phyloP scores from a whole-genome alignment of 2,888 invertebrate species.

The Cheilosia pagana region DNA sequence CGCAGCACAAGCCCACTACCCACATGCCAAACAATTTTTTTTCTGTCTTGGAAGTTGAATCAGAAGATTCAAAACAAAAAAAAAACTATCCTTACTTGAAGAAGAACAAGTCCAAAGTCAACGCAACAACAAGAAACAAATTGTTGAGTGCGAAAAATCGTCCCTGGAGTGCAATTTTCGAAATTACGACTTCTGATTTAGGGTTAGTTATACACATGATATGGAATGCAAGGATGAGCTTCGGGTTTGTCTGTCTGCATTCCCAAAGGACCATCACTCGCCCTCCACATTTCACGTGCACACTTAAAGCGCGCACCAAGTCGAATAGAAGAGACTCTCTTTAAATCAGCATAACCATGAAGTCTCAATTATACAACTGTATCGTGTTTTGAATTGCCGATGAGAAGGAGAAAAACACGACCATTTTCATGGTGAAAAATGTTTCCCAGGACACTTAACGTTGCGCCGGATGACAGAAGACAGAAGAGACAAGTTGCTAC shows the following conservation, averaged over 20 bases:
- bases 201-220: slow-evolving; percentile 70
- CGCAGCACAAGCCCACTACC: not conserved
- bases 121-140: slow-evolving; percentile 75
- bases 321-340: slow-evolving; percentile 18
- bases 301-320: slow-evolving; percentile 67
- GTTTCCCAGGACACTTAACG: slow-evolving; percentile 80
- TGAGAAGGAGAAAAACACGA: slow-evolving; percentile 51
- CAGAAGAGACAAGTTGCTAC: slow-evolving; percentile 30
- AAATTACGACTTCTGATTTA: slow-evolving; percentile 79
- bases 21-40: slow-evolving; percentile 77
- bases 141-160: slow-evolving; percentile 78
- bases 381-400: slow-evolving; percentile 72
- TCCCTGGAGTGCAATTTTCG: slow-evolving; percentile 79
- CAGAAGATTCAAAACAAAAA: not conserved
- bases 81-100: slow-evolving; percentile 19
- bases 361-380: slow-evolving; percentile 75
- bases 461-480: slow-evolving; percentile 29
- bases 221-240: slow-evolving; percentile 31
- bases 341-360: slow-evolving; percentile 73
- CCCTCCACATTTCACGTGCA: slow-evolving; percentile 34
- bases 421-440: slow-evolving; percentile 78
- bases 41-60: slow-evolving; percentile 79
- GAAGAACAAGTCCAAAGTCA: slow-evolving; percentile 16
- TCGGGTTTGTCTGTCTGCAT: slow-evolving; percentile 44
- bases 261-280: slow-evolving; percentile 63